Evolutionary conservation across 2,888 invertebrate species (phyloP), one percentile per base, ranked within the genome.

Genomic region (Malthinus seriepunctatus): DNA sequence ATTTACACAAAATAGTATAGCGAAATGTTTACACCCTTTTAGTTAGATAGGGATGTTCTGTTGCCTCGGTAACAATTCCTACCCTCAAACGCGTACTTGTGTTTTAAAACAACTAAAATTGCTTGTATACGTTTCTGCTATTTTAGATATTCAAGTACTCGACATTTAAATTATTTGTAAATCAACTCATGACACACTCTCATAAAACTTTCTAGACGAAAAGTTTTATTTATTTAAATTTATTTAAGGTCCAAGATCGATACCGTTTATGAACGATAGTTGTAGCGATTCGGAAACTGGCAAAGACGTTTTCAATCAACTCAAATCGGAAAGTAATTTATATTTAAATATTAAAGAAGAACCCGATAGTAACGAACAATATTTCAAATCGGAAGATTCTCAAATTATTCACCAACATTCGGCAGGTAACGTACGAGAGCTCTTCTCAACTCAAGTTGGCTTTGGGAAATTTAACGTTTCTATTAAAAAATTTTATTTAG

Each of bases 181-280:
- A 10, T 35, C 10, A 7, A 35, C 10, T 10, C 7, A 35, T 5
- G n/a, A 9, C n/a, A 10, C 5, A 9, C 35, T 23, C 23, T 23
- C 23, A 23, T 23, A 23, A 23, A 23, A 23, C 23, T 23, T 23
- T 5, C 23, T 23, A 23, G 23, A 23, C 23, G 11, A 45, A 23
- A 32, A 9, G 35, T 35, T 39, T 39, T 15, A 15, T 42, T 42
- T 42, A n/a, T 4, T 42, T 23, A 15, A 42, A 14, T 6, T 35
- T 23, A 23, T 23, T 67, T 12, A 57, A 80, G 81, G 81, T 76
- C 80, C 81, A 8, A 74, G 75, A 38, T 76, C 79, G 14, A 77
- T 77, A 3, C 75, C 78, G 46, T 82, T 80, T 69, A 75, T 81
- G 66, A 81, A 81, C 64, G 81, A 82, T 70, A 81, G 81, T 68